Evolutionary conservation across 2,113 vertebrate genomes (phyloP).

Genomic region (Aegotheles bennettii): DNA sequence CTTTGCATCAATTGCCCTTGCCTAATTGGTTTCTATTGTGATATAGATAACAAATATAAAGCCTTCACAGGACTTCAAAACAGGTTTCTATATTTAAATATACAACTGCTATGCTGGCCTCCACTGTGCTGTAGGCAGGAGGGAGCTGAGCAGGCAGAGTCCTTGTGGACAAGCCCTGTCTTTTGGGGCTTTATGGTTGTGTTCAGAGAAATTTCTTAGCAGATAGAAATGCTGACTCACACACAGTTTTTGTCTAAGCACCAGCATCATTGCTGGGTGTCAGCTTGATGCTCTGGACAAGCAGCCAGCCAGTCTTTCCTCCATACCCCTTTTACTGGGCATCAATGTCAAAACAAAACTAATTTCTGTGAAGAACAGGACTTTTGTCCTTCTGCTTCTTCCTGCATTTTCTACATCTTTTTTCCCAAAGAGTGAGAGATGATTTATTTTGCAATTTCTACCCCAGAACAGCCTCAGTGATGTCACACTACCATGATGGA

Average conservation of each 20-base stretch:
- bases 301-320: not conserved
- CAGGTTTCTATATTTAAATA: not conserved
- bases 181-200: not conserved
- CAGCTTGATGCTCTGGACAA: not conserved
- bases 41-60: not conserved
- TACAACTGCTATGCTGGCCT: fast-evolving
- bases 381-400: not conserved
- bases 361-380: not conserved
- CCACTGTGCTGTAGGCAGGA: not conserved
- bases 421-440: not conserved
- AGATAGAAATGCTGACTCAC: not conserved
- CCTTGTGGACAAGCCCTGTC: not conserved
- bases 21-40: not conserved
- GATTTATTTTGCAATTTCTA: not conserved
- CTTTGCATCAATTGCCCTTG: not conserved
- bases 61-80: not conserved
- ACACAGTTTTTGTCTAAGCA: not conserved
- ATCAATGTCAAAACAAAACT: not conserved
- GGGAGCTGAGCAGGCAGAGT: not conserved
- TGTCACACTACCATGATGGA: not conserved
- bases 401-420: not conserved
- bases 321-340: fast-evolving
- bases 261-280: not conserved
- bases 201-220: not conserved
- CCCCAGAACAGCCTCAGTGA: not conserved